Conservation (phyloP, 2,113 vertebrate genomes). For the Sylvietta virens region DNA sequence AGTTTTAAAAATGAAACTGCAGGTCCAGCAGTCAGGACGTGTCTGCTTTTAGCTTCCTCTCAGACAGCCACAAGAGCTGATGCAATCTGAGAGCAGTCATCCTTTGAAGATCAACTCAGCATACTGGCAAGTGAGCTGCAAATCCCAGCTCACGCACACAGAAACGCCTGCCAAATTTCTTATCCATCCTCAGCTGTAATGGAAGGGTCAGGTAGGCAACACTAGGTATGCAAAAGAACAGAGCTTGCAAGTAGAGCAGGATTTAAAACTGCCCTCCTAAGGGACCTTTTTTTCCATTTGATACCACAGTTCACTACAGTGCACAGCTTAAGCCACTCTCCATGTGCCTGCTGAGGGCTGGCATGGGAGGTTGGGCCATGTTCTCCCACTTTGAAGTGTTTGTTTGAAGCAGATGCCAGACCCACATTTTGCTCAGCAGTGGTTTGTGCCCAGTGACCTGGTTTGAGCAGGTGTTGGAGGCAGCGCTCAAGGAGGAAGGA, state of each 20-base stretch:
- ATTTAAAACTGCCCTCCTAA: not conserved
- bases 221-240: not conserved
- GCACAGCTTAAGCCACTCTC: rapidly evolving
- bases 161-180: not conserved
- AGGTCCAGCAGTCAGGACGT: not conserved
- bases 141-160: not conserved
- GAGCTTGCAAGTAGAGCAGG: not conserved
- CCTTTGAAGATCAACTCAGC: not conserved
- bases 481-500: rapidly evolving
- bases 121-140: not conserved
- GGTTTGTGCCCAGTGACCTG: not conserved
- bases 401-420: not conserved
- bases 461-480: not conserved
- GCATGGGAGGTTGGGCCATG: rapidly evolving
- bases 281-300: not conserved
- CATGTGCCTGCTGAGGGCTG: rapidly evolving
- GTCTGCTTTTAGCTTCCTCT: not conserved
- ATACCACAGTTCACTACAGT: not conserved
- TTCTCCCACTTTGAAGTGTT: not conserved
- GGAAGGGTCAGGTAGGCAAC: not conserved
- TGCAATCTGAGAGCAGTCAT: not conserved
- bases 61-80: not conserved
- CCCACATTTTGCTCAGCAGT: rapidly evolving
- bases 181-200: not conserved
- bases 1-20: not conserved